These are phyloP conservation scores for Anastatus disparis DNA, from an alignment of 1,140 invertebrate species.

Conservation along the genomic window DNA sequence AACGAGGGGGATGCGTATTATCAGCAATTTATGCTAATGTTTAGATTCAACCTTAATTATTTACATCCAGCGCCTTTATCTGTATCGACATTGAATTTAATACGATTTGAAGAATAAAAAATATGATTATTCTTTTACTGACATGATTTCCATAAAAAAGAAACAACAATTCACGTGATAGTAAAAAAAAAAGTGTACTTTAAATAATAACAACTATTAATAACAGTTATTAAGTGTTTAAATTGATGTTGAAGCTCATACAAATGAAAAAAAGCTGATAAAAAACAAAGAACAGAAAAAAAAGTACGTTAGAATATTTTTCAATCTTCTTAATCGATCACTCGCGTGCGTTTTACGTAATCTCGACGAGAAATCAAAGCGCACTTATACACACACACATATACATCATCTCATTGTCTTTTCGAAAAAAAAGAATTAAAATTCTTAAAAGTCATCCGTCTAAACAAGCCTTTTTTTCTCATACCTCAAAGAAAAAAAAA, in stretches of 20 bases:
- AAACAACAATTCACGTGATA: neutral
- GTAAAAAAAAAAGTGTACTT: neutral
- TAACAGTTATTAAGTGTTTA: neutral
- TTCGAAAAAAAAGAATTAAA: too few species aligned
- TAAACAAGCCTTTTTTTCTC: too few species aligned
- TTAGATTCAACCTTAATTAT: constrained; percentile 18
- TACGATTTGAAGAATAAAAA: neutral
- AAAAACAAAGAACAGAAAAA: neutral
- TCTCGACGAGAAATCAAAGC: neutral
- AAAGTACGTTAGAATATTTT: neutral
- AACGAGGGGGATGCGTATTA: neutral
- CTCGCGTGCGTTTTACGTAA: too few species aligned
- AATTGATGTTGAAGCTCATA: neutral
- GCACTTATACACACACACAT: too few species aligned
- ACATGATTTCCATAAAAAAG: neutral
- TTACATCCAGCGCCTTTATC: constrained; percentile 8
- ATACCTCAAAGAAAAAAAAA: too few species aligned
- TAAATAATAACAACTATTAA: constrained; percentile 12
- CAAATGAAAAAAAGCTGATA: neutral
- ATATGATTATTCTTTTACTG: neutral
- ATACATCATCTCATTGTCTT: too few species aligned
- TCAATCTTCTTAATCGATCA: too few species aligned
- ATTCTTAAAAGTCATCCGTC: too few species aligned
- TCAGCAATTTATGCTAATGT: constrained; percentile 15
- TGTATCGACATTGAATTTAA: constrained; percentile 15